Conservation (phyloP, 1,140 invertebrate species). For the Aphelinus atriplicis region DNA sequence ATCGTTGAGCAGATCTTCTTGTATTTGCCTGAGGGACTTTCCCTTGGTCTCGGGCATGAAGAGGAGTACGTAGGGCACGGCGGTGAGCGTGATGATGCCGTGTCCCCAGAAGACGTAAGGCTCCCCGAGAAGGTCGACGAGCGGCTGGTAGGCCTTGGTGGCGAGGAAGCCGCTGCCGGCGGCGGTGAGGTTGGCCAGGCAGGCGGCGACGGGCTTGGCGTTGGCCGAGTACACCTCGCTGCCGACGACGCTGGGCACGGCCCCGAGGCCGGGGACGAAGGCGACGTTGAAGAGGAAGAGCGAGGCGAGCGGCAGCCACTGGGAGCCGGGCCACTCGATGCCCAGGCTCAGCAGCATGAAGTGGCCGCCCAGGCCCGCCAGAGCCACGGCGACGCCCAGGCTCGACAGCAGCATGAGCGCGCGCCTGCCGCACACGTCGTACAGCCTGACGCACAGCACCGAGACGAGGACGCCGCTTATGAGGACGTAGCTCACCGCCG, state of each 20-base stretch:
- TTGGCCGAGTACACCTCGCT: conserved; percentile 79
- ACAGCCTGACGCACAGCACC: conserved; percentile 67
- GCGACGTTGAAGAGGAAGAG: conserved; percentile 39
- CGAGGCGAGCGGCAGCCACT: conserved; percentile 43
- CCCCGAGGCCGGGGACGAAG: conserved; percentile 70
- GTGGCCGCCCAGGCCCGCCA: conserved; percentile 70
- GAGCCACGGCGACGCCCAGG: conserved; percentile 64
- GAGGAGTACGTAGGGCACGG: conserved; percentile 72
- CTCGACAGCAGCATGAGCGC: conserved; percentile 73
- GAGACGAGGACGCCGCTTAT: conserved; percentile 68
- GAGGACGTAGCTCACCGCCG: conserved; percentile 72
- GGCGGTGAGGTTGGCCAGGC: conserved; percentile 75
- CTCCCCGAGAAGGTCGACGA: conserved; percentile 68
- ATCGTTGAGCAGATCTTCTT: conserved; percentile 41
- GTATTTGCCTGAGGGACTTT: conserved; percentile 70
- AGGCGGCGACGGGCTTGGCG: conserved; percentile 73
- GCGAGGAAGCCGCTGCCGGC: conserved; percentile 77
- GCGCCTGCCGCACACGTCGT: conserved; percentile 76
- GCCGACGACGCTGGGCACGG: conserved; percentile 76
- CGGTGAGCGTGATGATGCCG: conserved; percentile 63
- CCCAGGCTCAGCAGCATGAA: conserved; percentile 69
- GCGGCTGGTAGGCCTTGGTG: conserved; percentile 76
- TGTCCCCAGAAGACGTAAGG: conserved; percentile 44
- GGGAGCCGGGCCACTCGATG: conserved; percentile 53
- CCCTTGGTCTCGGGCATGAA: conserved; percentile 84